phyloP scores from a whole-genome alignment of 1,140 invertebrate genomes.

The Drosophila simulans region DNA sequence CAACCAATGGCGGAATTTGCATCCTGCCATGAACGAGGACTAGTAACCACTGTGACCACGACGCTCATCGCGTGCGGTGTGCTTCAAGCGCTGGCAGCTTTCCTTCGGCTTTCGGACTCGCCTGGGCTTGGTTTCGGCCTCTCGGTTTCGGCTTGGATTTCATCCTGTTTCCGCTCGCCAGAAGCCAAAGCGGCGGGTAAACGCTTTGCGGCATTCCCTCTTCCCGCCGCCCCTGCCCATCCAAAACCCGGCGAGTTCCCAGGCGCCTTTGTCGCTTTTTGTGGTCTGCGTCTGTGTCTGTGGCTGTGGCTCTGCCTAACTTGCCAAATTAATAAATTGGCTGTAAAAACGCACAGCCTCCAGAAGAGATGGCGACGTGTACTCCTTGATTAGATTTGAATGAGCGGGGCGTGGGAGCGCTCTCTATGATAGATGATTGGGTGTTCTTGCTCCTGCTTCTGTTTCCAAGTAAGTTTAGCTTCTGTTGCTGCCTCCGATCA shows the following conservation, averaged over 20 bases:
- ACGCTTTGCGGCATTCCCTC: constrained; percentile 60
- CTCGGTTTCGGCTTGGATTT: constrained; percentile 18
- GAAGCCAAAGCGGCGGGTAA: constrained; percentile 55
- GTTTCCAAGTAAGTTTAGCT: neutral
- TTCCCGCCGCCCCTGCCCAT: neutral
- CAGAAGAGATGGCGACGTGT: constrained; percentile 47
- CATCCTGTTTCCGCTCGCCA: constrained; percentile 5
- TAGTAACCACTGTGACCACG: constrained; percentile 12
- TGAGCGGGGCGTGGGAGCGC: constrained; percentile 41
- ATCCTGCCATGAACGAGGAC: no score
- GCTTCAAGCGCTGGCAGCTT: constrained; percentile 16
- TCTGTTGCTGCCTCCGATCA: neutral
- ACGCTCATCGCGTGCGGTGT: constrained; percentile 22
- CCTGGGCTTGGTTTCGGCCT: constrained; percentile 18
- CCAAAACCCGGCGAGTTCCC: neutral
- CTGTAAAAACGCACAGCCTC: constrained; percentile 63
- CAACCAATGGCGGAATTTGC: no score
- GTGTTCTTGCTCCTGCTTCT: constrained; percentile 3
- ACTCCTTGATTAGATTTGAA: constrained; percentile 73
- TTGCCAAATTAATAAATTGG: constrained; percentile 79
- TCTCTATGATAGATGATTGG: constrained; percentile 62
- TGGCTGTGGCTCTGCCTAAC: constrained; percentile 20
- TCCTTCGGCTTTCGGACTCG: constrained; percentile 31
- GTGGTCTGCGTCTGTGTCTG: constrained; percentile 2
- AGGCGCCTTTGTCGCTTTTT: constrained; percentile 11